Evolutionary conservation across 2,113 vertebrate species (phyloP).

Genomic region (Engraulis encrasicolus): DNA sequence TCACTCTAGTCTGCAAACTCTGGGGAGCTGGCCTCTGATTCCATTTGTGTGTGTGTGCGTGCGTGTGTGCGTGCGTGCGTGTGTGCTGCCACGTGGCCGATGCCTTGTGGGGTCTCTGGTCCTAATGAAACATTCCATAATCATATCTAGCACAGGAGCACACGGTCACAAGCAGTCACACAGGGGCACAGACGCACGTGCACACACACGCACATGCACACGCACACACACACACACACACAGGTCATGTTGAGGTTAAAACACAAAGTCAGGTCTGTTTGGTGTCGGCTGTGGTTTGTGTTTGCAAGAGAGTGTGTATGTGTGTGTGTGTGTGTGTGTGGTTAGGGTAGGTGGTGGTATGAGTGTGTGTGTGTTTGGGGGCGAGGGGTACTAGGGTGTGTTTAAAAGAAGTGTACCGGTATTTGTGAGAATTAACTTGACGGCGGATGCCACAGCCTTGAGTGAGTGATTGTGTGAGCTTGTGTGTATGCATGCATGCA

Average conservation of each 20-base stretch:
- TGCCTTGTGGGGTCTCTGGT: background rate
- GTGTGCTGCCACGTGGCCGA: background rate
- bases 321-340: background rate
- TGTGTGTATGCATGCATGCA: background rate
- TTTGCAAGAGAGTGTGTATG: too few relatives aligned
- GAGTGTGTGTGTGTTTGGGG: background rate
- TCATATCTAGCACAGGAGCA: background rate
- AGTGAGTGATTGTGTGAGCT: background rate
- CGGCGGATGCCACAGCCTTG: background rate
- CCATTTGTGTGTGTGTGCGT: slow-evolving; percentile 17
- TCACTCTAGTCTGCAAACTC: too few relatives aligned
- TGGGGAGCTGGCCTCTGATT: background rate
- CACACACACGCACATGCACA: background rate
- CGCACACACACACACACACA: background rate
- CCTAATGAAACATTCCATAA: slow-evolving; percentile 1
- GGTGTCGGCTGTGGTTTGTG: background rate
- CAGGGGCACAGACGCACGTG: background rate
- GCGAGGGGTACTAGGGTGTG: background rate
- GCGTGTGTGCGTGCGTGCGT: background rate
- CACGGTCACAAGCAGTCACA: background rate
- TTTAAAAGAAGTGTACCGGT: background rate
- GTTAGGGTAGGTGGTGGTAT: too few relatives aligned
- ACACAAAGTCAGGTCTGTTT: background rate
- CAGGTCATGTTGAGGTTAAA: slow-evolving; percentile 7
- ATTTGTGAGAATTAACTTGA: slow-evolving; percentile 7